These are phyloP conservation scores for Ancistrus triradiatus DNA, from an alignment of 2,113 vertebrate species.

Conservation along the genomic window DNA sequence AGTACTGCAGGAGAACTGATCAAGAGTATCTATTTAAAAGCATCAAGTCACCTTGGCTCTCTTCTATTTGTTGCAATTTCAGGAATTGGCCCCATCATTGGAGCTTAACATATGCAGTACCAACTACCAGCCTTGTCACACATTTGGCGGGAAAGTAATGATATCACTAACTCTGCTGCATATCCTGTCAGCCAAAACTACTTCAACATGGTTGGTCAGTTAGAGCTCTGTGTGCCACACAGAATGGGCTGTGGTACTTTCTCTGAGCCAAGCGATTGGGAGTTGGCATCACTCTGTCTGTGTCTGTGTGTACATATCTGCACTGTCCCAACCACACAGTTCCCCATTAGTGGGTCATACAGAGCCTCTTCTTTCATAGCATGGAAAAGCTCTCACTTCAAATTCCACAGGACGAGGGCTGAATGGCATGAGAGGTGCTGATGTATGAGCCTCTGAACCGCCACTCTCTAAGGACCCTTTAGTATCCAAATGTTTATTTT, in stretches of 20 bases:
- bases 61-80: background rate
- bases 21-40: too few species aligned
- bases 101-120: background rate
- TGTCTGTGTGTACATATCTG: conserved; percentile 17
- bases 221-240: background rate
- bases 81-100: background rate
- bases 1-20: too few species aligned
- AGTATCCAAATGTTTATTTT: conserved; percentile 30
- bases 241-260: conserved; percentile 14
- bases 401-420: conserved; percentile 20
- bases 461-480: conserved; percentile 12
- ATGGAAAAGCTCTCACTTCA: conserved; percentile 28
- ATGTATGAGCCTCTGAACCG: conserved; percentile 30
- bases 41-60: background rate
- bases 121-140: background rate
- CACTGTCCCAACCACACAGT: conserved; percentile 17
- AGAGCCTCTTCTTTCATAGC: conserved; percentile 23
- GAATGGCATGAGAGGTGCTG: conserved; percentile 14
- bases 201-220: background rate
- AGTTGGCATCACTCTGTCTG: background rate
- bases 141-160: background rate
- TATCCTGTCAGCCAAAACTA: background rate
- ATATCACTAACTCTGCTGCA: background rate
- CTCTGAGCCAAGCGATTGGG: background rate
- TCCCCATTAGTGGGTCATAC: conserved; percentile 10